These are phyloP conservation scores for Plectus sambesii DNA, from an alignment of 1,140 invertebrate genomes.

Conservation along the genomic window DNA sequence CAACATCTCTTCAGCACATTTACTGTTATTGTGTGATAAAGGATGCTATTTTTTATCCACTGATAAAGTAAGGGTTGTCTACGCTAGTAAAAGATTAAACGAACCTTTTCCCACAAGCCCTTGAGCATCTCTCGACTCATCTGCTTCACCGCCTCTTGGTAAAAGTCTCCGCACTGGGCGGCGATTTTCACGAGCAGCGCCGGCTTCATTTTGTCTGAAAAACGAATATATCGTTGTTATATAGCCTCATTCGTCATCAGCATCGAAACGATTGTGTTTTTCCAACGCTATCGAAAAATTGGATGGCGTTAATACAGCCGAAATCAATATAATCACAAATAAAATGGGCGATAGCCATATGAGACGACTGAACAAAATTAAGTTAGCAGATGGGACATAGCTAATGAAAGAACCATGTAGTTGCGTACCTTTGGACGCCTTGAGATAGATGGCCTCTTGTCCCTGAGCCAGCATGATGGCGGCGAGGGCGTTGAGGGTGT, in stretches of 20 bases:
- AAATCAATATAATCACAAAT: too few relatives aligned
- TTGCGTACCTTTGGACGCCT: slow-evolving; percentile 81
- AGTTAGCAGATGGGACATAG: too few relatives aligned
- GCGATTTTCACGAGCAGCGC: slow-evolving; percentile 78
- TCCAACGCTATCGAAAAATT: too few relatives aligned
- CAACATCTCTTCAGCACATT: too few relatives aligned
- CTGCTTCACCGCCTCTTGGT: slow-evolving; percentile 72
- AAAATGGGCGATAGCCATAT: too few relatives aligned
- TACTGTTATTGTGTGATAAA: too few relatives aligned
- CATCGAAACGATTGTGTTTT: too few relatives aligned
- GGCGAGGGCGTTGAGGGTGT: slow-evolving; percentile 70
- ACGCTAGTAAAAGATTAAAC: neutral
- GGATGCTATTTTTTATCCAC: too few relatives aligned
- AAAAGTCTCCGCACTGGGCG: slow-evolving; percentile 80
- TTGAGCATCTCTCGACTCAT: slow-evolving; percentile 74
- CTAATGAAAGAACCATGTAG: neutral
- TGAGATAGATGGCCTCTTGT: slow-evolving; percentile 88
- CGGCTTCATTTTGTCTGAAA: slow-evolving; percentile 81
- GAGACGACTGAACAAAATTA: too few relatives aligned
- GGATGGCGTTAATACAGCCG: too few relatives aligned
- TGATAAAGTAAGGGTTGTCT: neutral
- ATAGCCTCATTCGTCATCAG: too few relatives aligned
- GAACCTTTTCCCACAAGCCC: slow-evolving; percentile 70
- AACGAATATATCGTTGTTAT: neutral
- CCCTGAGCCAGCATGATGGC: slow-evolving; percentile 89